Base-by-base conservation (phyloP, 2,888 invertebrate species). In the Buathra laborator region DNA sequence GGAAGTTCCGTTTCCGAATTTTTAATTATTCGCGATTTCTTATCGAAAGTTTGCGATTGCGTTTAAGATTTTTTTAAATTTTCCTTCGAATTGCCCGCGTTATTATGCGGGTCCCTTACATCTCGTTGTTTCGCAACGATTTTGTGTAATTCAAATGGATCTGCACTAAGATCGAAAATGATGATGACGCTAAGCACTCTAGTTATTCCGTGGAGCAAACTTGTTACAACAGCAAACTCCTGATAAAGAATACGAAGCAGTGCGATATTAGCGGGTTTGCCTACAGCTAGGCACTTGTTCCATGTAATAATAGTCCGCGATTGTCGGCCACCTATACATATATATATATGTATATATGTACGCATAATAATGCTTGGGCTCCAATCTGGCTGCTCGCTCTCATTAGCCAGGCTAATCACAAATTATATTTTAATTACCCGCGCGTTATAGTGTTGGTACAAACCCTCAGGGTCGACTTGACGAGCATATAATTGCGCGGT, bases 341-440 rank as follows among this genome's bases (percentile, higher is more conserved):
- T 32, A 37, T 43, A 12, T 66, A 16, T 67, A 59, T 14, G 37
- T 72, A 44, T 14, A 7, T 72, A 44, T 59, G 44, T 72, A 77
- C 74, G 80, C 76, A 68, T 84, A 74, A 86, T 81, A 79, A 84
- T 74, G 66, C 46, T n/a, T 62, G 82, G 51, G 46, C 71, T 82
- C 66, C 88, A 89, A 91, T 91, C 89, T 89, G 87, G 85, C 82
- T 86, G 89, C 89, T 90, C 89, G 89, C 87, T 87, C 90, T 90
- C 90, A 90, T 91, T 91, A 90, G 88, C 88, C 86, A 86, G 85
- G 84, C 89, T 91, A 91, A 90, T 91, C 91, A 88, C 89, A 90
- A 91, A 91, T 91, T 91, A 90, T 91, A 90, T 90, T 91, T 91
- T 91, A 91, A 91, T 91, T 91, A 89, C 87, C 83, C 84, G 67